Evolutionary conservation across 2,888 invertebrate genomes (phyloP).

Genomic region (Dioctria rufipes): DNA sequence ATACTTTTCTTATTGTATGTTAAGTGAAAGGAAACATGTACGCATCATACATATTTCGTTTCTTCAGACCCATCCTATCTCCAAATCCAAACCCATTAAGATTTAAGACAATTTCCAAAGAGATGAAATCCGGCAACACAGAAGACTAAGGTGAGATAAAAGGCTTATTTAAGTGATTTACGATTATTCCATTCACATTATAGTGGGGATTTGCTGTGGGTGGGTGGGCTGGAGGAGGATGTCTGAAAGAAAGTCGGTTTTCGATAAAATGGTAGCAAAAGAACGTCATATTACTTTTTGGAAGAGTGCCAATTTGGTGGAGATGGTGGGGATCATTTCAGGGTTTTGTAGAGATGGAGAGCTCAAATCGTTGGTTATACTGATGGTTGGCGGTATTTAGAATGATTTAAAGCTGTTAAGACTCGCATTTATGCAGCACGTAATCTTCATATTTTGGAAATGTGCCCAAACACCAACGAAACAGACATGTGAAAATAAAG

Average conservation of each 20-base stretch:
- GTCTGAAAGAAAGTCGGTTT: not conserved
- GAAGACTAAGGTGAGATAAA: conserved; percentile 38
- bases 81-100: not conserved
- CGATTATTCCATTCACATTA: conserved; percentile 43
- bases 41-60: conserved; percentile 11
- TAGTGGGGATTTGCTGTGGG: not conserved
- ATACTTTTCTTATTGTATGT: conserved; percentile 2
- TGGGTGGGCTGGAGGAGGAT: not conserved
- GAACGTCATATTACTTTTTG: conserved; percentile 24
- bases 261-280: conserved; percentile 25
- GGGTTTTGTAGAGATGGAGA: not conserved
- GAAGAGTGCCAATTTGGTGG: conserved; percentile 28
- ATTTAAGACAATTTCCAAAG: conserved; percentile 22
- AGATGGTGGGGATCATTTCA: conserved; percentile 6
- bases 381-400: conserved; percentile 11
- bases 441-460: conserved; percentile 34
- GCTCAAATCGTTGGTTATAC: conserved; percentile 7
- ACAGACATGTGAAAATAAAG: not conserved
- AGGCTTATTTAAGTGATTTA: conserved; percentile 47
- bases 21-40: not conserved
- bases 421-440: conserved; percentile 14
- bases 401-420: conserved; percentile 20
- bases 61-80: not conserved
- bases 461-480: not conserved
- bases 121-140: not conserved